Conservation (phyloP, 2,888 invertebrate genomes). For the Tipula unca region DNA sequence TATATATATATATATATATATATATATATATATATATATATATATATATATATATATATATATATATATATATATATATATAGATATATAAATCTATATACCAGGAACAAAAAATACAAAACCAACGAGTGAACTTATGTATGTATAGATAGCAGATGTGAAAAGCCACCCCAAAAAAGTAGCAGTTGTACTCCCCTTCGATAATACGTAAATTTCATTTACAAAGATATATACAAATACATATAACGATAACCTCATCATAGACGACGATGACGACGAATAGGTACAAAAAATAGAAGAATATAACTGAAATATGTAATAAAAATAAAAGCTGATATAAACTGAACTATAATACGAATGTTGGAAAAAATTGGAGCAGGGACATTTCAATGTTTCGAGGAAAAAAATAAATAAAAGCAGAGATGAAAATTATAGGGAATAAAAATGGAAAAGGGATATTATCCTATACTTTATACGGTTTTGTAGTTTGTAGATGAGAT, state of each 20-base stretch:
- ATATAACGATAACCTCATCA: neutral
- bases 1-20: neutral
- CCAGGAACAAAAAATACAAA: neutral
- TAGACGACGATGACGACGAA: neutral
- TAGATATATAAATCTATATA: neutral
- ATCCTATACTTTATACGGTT: neutral
- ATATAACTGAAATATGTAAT: neutral
- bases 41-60: neutral
- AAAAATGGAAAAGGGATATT: neutral
- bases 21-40: neutral
- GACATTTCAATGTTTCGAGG: neutral
- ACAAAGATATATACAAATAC: neutral
- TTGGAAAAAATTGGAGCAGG: neutral
- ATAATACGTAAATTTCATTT: neutral
- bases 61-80: too few species aligned
- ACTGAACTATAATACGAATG: neutral
- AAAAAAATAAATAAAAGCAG: neutral
- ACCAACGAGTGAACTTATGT: neutral
- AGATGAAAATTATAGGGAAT: neutral
- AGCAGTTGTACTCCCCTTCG: neutral
- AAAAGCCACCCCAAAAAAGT: constrained; percentile 3
- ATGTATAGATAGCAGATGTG: neutral
- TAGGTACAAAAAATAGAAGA: neutral
- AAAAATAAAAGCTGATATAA: neutral
- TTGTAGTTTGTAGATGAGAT: neutral